Conservation (phyloP, 2,888 invertebrate genomes). For the Muschampia plurimacula region DNA sequence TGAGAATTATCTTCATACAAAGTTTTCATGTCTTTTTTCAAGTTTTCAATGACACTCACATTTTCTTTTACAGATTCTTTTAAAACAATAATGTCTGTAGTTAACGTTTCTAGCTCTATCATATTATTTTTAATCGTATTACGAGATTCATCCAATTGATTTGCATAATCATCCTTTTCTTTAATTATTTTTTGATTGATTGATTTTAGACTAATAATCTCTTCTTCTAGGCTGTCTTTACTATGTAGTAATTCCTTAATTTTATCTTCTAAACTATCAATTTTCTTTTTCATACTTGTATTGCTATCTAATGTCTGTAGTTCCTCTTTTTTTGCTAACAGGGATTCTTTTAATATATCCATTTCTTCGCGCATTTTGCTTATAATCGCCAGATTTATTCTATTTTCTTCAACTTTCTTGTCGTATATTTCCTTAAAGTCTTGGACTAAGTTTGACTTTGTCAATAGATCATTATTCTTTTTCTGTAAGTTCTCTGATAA, state of each 20-base stretch:
- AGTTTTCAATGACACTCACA: constrained; percentile 59
- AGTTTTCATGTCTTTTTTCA: constrained; percentile 64
- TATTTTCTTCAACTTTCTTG: constrained; percentile 59
- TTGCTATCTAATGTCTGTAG: constrained; percentile 52
- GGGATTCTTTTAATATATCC: constrained; percentile 53
- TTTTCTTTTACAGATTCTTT: constrained; percentile 66
- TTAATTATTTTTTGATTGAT: constrained; percentile 61
- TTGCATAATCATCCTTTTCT: constrained; percentile 64
- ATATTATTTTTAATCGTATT: constrained; percentile 64
- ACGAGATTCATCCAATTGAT: constrained; percentile 66
- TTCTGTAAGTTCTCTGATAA: constrained; percentile 51
- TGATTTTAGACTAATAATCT: constrained; percentile 58
- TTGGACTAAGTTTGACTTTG: constrained; percentile 51
- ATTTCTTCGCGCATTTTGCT: constrained; percentile 60
- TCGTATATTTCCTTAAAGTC: constrained; percentile 58
- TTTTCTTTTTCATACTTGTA: constrained; percentile 42
- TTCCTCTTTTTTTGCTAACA: constrained; percentile 56
- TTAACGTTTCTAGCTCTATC: constrained; percentile 65
- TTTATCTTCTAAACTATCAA: constrained; percentile 48
- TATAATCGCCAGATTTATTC: constrained; percentile 52
- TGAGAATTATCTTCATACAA: constrained; percentile 64
- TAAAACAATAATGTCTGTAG: constrained; percentile 66
- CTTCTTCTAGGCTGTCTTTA: constrained; percentile 54
- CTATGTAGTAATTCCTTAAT: constrained; percentile 53
- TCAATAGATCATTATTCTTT: constrained; percentile 54